phyloP scores from a whole-genome alignment of 2,113 vertebrate species.

The Oryzias javanicus region DNA sequence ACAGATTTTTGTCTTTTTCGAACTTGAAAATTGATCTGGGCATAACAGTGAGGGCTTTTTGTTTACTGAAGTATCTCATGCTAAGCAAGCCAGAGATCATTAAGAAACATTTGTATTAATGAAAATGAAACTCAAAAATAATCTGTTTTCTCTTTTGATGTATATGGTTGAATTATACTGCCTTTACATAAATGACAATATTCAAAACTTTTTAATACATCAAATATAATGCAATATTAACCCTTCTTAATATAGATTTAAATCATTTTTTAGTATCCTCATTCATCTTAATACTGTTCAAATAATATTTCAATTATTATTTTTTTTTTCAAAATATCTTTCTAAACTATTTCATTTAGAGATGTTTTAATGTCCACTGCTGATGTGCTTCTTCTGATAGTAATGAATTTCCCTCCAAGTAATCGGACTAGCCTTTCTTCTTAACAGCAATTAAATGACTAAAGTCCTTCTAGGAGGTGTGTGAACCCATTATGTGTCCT shows the following conservation, averaged over 20 bases:
- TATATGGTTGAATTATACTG: constrained; percentile 7
- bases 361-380: constrained; percentile 38
- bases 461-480: constrained; percentile 53
- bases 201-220: constrained; percentile 2
- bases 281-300: constrained; percentile 23
- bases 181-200: not conserved
- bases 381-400: constrained; percentile 41
- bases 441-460: constrained; percentile 60
- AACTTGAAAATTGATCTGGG: too few species aligned
- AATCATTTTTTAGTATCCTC: not conserved
- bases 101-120: too few species aligned
- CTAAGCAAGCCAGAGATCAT: too few species aligned
- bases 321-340: constrained; percentile 3
- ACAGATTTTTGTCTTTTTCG: too few species aligned
- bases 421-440: constrained; percentile 49
- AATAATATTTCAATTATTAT: constrained; percentile 27
- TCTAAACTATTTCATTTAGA: not conserved
- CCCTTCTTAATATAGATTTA: not conserved
- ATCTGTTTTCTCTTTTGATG: not conserved
- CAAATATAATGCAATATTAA: constrained; percentile 13
- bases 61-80: too few species aligned
- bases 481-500: constrained; percentile 59
- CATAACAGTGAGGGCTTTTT: too few species aligned
- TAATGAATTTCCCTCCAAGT: constrained; percentile 53
- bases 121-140: too few species aligned